Evolutionary conservation across 1,140 invertebrate genomes (phyloP).

Genomic region (Drosophila ironensis): DNA sequence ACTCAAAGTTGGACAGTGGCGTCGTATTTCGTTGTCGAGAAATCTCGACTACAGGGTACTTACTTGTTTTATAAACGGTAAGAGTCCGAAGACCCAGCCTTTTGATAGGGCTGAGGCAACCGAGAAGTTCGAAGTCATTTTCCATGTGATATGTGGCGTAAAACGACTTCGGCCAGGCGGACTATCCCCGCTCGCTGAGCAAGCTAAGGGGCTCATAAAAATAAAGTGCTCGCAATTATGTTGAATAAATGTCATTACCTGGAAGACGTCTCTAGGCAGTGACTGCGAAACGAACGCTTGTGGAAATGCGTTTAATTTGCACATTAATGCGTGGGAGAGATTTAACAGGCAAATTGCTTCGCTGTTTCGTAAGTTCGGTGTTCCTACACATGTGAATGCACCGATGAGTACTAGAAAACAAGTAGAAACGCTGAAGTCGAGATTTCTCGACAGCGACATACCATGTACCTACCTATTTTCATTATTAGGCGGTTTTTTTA

Average conservation of each 20-base stretch:
- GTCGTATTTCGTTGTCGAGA: too few relatives aligned
- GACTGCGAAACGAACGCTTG: constrained; percentile 3
- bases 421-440: too few relatives aligned
- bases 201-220: constrained; percentile 40
- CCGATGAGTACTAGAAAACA: constrained; percentile 56
- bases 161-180: not conserved
- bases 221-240: constrained; percentile 58
- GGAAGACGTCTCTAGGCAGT: constrained; percentile 23
- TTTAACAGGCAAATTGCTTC: constrained; percentile 9
- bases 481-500: too few relatives aligned
- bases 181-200: constrained; percentile 29
- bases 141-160: constrained; percentile 17
- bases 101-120: constrained; percentile 57
- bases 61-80: constrained; percentile 28
- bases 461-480: too few relatives aligned
- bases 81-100: constrained; percentile 44
- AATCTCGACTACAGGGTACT: too few relatives aligned
- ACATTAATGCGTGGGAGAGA: constrained; percentile 61
- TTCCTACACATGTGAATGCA: not conserved
- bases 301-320: constrained; percentile 57
- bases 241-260: constrained; percentile 60
- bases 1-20: too few relatives aligned
- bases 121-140: constrained; percentile 47
- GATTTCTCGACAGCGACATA: too few relatives aligned
- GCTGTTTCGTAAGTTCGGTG: constrained; percentile 21